Evolutionary conservation across 2,888 invertebrate genomes (phyloP).

Genomic region (Colletes collaris): DNA sequence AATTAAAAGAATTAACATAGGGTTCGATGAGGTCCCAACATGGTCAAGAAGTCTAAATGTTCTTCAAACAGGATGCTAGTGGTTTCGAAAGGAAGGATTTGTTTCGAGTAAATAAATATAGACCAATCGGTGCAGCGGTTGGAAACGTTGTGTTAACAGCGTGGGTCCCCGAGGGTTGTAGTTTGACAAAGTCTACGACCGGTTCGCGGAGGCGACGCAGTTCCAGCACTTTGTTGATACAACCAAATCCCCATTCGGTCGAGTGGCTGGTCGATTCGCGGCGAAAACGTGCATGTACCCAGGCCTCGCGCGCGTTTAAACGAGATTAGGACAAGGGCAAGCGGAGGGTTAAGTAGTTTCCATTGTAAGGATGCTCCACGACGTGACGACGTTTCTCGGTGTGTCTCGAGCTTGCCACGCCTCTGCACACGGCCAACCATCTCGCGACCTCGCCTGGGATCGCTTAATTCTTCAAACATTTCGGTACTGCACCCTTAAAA

Average conservation of each 20-base stretch:
- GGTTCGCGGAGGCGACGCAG: slow-evolving; percentile 26
- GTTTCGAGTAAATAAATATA: too few relatives aligned
- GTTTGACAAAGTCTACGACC: background rate
- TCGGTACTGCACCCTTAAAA: too few relatives aligned
- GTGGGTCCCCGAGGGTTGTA: too few relatives aligned
- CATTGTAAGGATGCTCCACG: slow-evolving; percentile 67
- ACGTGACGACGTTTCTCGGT: slow-evolving; percentile 63
- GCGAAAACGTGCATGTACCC: slow-evolving; percentile 43
- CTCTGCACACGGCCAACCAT: slow-evolving; percentile 20
- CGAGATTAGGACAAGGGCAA: slow-evolving; percentile 70
- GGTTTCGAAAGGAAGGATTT: too few relatives aligned
- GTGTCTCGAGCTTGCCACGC: slow-evolving; percentile 33
- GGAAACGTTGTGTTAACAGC: too few relatives aligned
- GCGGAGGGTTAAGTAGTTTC: slow-evolving; percentile 70
- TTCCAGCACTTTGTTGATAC: slow-evolving; percentile 59
- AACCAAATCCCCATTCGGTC: slow-evolving; percentile 49
- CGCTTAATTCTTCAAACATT: slow-evolving; percentile 20
- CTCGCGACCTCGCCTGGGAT: slow-evolving; percentile 11
- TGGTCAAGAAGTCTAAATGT: too few relatives aligned
- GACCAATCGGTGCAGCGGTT: too few relatives aligned
- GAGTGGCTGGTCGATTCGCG: slow-evolving; percentile 57
- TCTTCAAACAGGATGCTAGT: too few relatives aligned
- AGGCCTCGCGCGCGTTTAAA: slow-evolving; percentile 59
- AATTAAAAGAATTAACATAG: too few relatives aligned
- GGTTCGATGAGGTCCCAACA: too few relatives aligned